Evolutionary conservation across 2,113 vertebrate genomes (phyloP).

Genomic region (Microcebus murinus): DNA sequence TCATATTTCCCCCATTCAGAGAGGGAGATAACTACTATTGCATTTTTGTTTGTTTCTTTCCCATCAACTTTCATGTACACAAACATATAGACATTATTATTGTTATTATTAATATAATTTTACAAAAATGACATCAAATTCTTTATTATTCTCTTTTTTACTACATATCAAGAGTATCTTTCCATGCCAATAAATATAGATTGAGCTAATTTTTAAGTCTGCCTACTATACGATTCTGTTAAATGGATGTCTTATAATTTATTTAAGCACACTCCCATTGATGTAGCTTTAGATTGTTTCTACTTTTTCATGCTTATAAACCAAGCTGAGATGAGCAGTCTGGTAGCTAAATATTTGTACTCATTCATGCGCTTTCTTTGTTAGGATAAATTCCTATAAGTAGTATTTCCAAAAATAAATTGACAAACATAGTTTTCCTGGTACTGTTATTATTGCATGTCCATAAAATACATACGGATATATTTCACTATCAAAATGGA

Average conservation of each 20-base stretch:
- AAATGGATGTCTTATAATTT: neutral
- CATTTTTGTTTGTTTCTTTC: neutral
- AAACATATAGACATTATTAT: neutral
- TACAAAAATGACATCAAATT: neutral
- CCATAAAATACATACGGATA: neutral
- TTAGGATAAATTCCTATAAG: neutral
- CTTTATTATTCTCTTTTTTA: neutral
- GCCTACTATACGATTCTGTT: neutral
- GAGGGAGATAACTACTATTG: neutral
- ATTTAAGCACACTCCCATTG: neutral
- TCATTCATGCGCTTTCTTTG: neutral
- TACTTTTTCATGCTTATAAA: slow-evolving; percentile 1
- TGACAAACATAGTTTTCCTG: neutral
- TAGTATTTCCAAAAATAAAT: neutral
- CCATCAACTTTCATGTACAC: neutral
- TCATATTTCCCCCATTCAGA: neutral
- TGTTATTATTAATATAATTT: neutral
- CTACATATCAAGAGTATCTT: neutral
- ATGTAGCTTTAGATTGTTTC: neutral
- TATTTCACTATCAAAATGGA: neutral
- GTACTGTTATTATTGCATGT: neutral
- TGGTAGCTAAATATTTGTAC: neutral
- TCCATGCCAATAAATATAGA: neutral
- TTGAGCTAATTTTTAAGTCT: neutral
- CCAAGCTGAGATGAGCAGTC: neutral